Conservation (phyloP, 2,888 invertebrate species). For the Psylliodes chrysocephalus region DNA sequence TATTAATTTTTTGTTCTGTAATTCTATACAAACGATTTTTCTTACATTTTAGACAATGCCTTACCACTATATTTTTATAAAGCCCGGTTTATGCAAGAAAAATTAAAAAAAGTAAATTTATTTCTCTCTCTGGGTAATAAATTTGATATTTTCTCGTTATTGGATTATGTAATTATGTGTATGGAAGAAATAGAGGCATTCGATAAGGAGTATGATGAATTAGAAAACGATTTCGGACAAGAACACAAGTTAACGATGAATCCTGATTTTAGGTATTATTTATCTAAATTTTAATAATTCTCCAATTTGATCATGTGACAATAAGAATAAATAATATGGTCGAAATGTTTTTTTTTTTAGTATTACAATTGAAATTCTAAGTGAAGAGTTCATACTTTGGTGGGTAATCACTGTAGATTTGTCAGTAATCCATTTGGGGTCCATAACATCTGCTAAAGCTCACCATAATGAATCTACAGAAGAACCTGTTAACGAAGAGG, state of each 20-base stretch:
- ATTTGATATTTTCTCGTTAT: slow-evolving; percentile 43
- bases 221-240: slow-evolving; percentile 25
- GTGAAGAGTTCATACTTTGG: slow-evolving; percentile 31
- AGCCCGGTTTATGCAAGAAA: slow-evolving; percentile 31
- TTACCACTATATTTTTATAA: slow-evolving; percentile 23
- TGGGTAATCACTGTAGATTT: slow-evolving; percentile 38
- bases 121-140: slow-evolving; percentile 36
- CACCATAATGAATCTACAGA: neutral
- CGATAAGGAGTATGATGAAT: slow-evolving; percentile 27
- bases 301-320: no score
- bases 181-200: slow-evolving; percentile 38
- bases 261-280: slow-evolving; percentile 36
- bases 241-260: slow-evolving; percentile 35
- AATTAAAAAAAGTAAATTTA: slow-evolving; percentile 37
- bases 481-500: neutral
- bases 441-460: slow-evolving; percentile 28
- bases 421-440: slow-evolving; percentile 21
- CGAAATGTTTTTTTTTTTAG: slow-evolving; percentile 34
- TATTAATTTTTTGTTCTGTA: no score
- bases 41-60: slow-evolving; percentile 35
- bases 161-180: slow-evolving; percentile 42
- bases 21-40: no score
- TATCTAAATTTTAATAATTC: no score
- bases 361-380: slow-evolving; percentile 35
- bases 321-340: no score